Evolutionary conservation across 2,888 invertebrate species (phyloP).

Genomic region (Pedicia rivosa): DNA sequence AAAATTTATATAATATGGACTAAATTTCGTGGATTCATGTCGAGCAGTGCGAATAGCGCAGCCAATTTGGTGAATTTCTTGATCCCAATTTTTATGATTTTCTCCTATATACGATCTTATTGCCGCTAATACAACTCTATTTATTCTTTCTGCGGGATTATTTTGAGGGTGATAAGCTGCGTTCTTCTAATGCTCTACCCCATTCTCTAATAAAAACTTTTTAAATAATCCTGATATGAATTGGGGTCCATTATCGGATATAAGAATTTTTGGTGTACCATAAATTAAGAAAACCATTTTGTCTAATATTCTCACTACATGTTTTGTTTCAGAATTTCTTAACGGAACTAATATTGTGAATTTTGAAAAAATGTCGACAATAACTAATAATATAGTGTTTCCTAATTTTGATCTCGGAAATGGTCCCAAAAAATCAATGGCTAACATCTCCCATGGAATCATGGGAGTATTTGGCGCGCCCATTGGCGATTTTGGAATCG

Average conservation of each 20-base stretch:
- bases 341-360: neutral
- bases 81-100: neutral
- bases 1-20: too few species aligned
- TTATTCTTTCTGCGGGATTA: constrained; percentile 18
- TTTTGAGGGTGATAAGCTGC: constrained; percentile 17
- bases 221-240: neutral
- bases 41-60: neutral
- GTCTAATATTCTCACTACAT: neutral
- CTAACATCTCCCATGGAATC: neutral
- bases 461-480: neutral
- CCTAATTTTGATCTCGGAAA: constrained; percentile 1
- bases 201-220: neutral
- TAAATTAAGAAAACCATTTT: neutral
- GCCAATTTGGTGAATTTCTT: neutral
- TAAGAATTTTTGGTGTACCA: neutral
- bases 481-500: neutral
- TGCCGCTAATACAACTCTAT: constrained; percentile 5
- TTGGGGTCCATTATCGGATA: constrained; percentile 1
- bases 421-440: constrained; percentile 2
- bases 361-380: neutral
- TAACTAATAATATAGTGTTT: neutral
- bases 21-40: too few species aligned
- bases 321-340: neutral
- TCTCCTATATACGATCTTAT: too few species aligned
- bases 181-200: neutral